Evolutionary conservation across 2,888 invertebrate genomes (phyloP), one percentile per base, ranked within the genome.

Genomic region (Acleris emargana): DNA sequence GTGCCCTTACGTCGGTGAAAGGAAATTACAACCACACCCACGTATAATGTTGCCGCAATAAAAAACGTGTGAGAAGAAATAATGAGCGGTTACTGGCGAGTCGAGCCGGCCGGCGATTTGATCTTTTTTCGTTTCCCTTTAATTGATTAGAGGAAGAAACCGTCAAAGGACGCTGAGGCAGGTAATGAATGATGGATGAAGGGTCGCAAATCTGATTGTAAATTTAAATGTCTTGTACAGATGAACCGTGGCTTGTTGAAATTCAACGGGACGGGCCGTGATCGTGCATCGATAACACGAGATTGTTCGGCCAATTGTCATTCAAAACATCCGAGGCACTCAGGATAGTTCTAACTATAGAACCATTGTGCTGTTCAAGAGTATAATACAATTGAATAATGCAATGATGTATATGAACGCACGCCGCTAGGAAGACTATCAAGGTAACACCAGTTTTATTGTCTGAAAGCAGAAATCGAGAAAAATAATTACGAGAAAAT

Each of bases 21-120:
- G 91, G 91, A 91, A 92, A 91, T 91, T 91, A 92, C 92, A 91
- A 92, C 92, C 92, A 91, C 92, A 91, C 92, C 92, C 92, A 92
- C 92, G 91, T 91, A 91, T 91, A 91, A 91, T 91, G 91, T 90
- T 91, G 91, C 89, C 81, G 87, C 89, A 89, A 89, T 90, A 91
- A 92, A 92, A 92, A 92, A 91, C 86, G 90, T 91, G 92, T 88
- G 89, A 91, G 91, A 90, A 87, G 91, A 89, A 89, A 91, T 92
- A 92, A 92, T 91, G 91, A 92, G 89, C 89, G 91, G 91, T 91
- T 91, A 90, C 88, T 90, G 91, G 91, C 85, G 89, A 87, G 87
- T 76, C 80, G 83, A 81, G 86, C 73, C 82, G 79, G 77, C 74
- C 83, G 78, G 79, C 78, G 84, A 83, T 88, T 85, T 88, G 80